Evolutionary conservation across 2,888 invertebrate species (phyloP), one percentile per base, ranked within the genome.

Genomic region (Cryptus viduatorius): DNA sequence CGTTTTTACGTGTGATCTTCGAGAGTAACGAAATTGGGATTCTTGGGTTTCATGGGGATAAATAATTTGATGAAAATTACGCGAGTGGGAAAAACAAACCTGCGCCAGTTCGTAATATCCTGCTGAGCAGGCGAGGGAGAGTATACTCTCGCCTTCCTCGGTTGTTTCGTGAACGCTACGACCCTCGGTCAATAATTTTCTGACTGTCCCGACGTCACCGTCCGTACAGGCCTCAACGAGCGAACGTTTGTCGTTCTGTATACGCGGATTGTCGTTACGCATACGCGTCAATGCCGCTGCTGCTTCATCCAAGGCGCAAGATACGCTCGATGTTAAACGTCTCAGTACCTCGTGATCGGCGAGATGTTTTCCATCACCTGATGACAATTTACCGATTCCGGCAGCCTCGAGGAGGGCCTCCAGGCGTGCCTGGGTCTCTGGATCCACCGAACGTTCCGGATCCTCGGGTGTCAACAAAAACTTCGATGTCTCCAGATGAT

Each of bases 101-200:
- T 99, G 98, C 89, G 98, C 99, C 89, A 99, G 96, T 94, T 99
- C 99, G 95, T 98, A 99, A 95, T 99, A 99, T 71, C 99, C 99
- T 86, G 99, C 98, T 86, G 98, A 98, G 94, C 99, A 99, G 85
- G 99, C 99, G 91, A 99, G 96, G 78, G 98, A 98, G 86, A 99
- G 95, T 86, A 99, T 95, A 92, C 98, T 98, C 94, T 99, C 99
- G 88, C 99, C 99, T 94, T 99, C 99, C 94, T 99, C 99, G 84
- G 98, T 98, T 87, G 98, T 98, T 95, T 99, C 99, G 95, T 98
- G 98, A 85, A 98, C 98, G 91, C 97, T 98, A 82, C 98, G 96
- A 72, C 98, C 98, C 94, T 99, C 98, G 71, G 98, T 98, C 84
- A 99, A 95, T 86, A 99, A 95, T 94, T 98, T 98, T 90, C 97